These are phyloP conservation scores for Speoplatyrhinus poulsoni DNA, from an alignment of 2,113 vertebrate genomes.

Conservation along the genomic window DNA sequence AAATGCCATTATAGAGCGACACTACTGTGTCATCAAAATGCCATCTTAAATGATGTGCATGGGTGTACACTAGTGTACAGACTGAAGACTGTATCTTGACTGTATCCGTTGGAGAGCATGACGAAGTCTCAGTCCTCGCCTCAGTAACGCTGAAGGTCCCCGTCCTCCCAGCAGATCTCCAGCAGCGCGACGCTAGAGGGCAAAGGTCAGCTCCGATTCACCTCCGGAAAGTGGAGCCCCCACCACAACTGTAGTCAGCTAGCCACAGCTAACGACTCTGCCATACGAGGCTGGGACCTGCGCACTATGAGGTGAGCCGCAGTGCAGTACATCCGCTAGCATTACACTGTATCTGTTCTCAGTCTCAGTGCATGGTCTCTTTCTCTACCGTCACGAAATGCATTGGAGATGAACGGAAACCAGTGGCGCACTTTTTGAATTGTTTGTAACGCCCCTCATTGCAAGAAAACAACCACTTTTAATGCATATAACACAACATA, in stretches of 20 bases:
- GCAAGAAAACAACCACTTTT: too few species aligned
- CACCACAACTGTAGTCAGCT: constrained; percentile 96
- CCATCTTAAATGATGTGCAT: background rate
- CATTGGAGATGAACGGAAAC: too few species aligned
- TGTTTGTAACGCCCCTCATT: too few species aligned
- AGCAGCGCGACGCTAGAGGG: constrained; percentile 88
- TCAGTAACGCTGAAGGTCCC: background rate
- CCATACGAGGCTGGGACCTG: constrained; percentile 93
- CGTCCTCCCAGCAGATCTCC: constrained; percentile 78
- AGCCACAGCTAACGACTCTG: constrained; percentile 91
- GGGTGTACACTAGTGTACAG: background rate
- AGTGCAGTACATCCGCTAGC: background rate
- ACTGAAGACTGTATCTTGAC: background rate
- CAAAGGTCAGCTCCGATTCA: constrained; percentile 96
- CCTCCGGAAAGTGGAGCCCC: constrained; percentile 92
- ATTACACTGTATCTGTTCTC: too few species aligned
- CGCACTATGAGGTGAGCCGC: constrained; percentile 89
- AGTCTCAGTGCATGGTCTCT: too few species aligned
- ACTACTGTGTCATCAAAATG: background rate
- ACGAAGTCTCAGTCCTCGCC: background rate
- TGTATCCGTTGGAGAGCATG: background rate
- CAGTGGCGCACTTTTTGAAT: too few species aligned
- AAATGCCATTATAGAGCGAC: constrained; percentile 33
- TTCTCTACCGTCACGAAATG: too few species aligned
- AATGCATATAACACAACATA: too few species aligned